phyloP scores from a whole-genome alignment of 1,140 invertebrate genomes.

The Copidosoma floridanum region DNA sequence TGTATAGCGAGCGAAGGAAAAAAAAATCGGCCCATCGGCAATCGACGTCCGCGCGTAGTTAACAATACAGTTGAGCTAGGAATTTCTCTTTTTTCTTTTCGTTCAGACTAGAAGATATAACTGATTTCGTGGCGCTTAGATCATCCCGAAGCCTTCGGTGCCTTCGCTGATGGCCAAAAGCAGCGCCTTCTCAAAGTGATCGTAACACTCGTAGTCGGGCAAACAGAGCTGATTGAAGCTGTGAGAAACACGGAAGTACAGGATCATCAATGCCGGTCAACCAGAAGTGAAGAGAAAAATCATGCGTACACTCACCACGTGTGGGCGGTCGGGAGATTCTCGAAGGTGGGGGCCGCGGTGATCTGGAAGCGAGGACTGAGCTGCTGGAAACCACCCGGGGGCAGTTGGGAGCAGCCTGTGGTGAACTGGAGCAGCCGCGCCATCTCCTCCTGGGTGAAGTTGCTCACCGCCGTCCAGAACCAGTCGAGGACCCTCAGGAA shows the following conservation, averaged over 20 bases:
- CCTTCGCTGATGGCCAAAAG: conserved; percentile 92
- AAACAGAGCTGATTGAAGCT: conserved; percentile 96
- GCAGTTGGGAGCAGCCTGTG: conserved; percentile 89
- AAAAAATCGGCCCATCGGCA: conserved; percentile 15
- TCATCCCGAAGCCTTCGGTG: conserved; percentile 93
- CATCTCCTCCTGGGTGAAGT: conserved; percentile 92
- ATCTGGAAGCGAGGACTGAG: conserved; percentile 89
- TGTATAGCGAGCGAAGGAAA: conserved; percentile 18
- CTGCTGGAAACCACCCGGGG: conserved; percentile 85
- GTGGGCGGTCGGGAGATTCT: conserved; percentile 88
- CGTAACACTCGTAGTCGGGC: conserved; percentile 91
- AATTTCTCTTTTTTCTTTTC: no score
- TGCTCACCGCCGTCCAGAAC: conserved; percentile 92
- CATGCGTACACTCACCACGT: conserved; percentile 78
- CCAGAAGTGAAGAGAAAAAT: conserved; percentile 7
- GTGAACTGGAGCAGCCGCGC: conserved; percentile 90
- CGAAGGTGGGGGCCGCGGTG: conserved; percentile 83
- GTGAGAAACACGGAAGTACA: conserved; percentile 31
- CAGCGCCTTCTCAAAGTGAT: conserved; percentile 88
- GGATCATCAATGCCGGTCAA: background rate
- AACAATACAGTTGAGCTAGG: conserved; percentile 18
- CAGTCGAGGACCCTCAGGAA: conserved; percentile 84
- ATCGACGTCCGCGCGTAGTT: conserved; percentile 5
- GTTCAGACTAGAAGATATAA: conserved; percentile 25
- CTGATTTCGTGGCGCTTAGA: conserved; percentile 56